These are phyloP conservation scores for Jaculus jaculus DNA, from an alignment of 2,113 vertebrate genomes.

Conservation along the genomic window DNA sequence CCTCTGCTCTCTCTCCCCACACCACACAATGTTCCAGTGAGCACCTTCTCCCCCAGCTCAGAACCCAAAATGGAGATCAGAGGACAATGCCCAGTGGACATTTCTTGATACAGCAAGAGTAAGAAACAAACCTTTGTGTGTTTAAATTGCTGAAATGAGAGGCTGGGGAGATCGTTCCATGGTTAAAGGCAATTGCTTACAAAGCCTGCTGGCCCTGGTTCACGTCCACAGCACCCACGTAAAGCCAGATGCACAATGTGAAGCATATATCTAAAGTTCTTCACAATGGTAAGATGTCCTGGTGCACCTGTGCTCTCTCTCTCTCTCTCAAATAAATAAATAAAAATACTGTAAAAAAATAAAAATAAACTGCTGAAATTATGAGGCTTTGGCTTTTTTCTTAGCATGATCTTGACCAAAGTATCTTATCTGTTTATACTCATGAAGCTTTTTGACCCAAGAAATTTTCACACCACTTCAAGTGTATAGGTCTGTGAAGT, in stretches of 20 bases:
- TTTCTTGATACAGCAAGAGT: background rate
- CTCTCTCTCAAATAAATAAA: too few relatives aligned
- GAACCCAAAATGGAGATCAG: background rate
- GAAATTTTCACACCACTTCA: background rate
- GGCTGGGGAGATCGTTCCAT: background rate
- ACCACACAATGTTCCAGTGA: background rate
- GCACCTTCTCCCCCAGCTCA: fast-evolving
- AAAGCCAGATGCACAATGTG: too few relatives aligned
- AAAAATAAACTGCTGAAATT: background rate
- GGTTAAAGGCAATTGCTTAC: too few relatives aligned
- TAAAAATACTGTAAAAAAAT: too few relatives aligned
- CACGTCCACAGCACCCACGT: too few relatives aligned
- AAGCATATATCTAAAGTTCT: too few relatives aligned
- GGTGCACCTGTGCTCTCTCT: too few relatives aligned
- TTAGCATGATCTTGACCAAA: background rate
- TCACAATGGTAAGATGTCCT: too few relatives aligned
- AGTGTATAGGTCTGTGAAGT: background rate
- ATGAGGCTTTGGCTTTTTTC: background rate
- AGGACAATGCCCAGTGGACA: background rate
- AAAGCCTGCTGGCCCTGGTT: too few relatives aligned
- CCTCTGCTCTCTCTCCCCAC: background rate
- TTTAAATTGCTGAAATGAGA: background rate
- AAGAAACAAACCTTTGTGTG: background rate
- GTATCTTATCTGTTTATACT: background rate
- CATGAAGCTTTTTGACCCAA: too few relatives aligned